A percentile compares a stretch with the other conserved stretches of the same genome.
Conservation (phyloP, 2,888 invertebrate species). For the Endotricha flammealis region DNA sequence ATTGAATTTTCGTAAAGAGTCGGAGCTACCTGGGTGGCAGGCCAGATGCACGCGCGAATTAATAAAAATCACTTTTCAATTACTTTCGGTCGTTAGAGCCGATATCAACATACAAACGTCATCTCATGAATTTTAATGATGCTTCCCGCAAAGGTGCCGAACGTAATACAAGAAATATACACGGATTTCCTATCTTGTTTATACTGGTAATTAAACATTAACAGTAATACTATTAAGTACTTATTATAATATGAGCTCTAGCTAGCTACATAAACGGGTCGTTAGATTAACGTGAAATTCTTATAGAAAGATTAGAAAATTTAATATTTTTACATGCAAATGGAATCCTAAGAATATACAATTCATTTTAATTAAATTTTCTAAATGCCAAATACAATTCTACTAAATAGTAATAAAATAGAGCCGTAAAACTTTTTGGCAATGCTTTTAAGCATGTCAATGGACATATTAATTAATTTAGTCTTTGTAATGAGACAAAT, state of each 20-base stretch:
- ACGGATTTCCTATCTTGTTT: conserved; percentile 3
- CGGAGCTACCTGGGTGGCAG: conserved; percentile 51
- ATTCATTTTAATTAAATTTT: too few relatives aligned
- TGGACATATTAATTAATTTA: too few relatives aligned
- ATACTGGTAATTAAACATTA: too few relatives aligned
- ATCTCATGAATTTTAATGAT: conserved; percentile 53
- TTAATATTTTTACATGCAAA: background rate
- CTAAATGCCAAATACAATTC: too few relatives aligned
- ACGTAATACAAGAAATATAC: conserved; percentile 8
- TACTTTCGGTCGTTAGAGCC: conserved; percentile 46
- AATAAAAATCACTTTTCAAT: conserved; percentile 54
- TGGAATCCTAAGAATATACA: background rate
- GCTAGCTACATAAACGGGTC: too few relatives aligned
- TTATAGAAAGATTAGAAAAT: background rate
- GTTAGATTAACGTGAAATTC: too few relatives aligned
- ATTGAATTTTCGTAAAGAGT: background rate
- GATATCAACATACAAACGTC: conserved; percentile 42
- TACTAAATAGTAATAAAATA: too few relatives aligned
- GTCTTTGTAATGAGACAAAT: too few relatives aligned
- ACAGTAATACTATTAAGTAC: too few relatives aligned
- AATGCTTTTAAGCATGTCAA: too few relatives aligned
- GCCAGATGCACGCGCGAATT: conserved; percentile 48
- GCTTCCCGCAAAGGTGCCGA: background rate
- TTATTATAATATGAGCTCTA: too few relatives aligned
- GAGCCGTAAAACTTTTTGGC: too few relatives aligned